Evolutionary conservation across 2,113 vertebrate genomes (phyloP), one percentile per base, ranked within the genome.

Genomic region (Isurus oxyrinchus): DNA sequence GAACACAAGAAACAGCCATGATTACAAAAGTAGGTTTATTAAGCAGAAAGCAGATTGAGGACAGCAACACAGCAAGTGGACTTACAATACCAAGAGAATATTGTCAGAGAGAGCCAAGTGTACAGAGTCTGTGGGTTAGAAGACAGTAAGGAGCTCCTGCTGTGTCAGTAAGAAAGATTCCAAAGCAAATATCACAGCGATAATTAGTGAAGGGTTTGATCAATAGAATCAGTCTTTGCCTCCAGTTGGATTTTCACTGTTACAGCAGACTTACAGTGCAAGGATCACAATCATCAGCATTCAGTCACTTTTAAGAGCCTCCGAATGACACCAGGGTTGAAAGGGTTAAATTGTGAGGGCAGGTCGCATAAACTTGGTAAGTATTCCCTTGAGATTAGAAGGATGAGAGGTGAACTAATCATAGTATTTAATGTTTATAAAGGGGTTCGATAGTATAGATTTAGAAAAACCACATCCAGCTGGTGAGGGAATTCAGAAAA

Each of bases 51-150:
- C 94, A 76, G 94, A 55, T 95, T 55, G 94, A 55, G 27, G 94
- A 72, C 94, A 95, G 27, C 94, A 95, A 72, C 94, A 95, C 66
- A 72, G 67, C 76, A 95, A 95, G 94, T 95, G 94, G 67, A 95
- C 94, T 95, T 95, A 95, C 94, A 95, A 72, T 72, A 95, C 94
- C 66, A 19, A 53, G 94, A 95, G 44, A 72, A 95, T 49, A 72
- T 35, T 35, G 94, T 49, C 63, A 95, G 94, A 72, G 40, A 25
- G 94, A 95, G 94, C 49, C 63, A 67, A 55, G 67, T 31, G 49
- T 72, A 76, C 67, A 69, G 40, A 95, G 66, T 95, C 67, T 55
- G 44, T 49, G 8, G 31, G 67, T 69, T 35, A 55, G 66, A 53
- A 55, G 66, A 76, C 25, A 72, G 44, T 67, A 95, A 95, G 55